Evolutionary conservation across 1,140 invertebrate genomes (phyloP), one percentile per base, ranked within the genome.

Genomic region (Drosophila sproati): DNA sequence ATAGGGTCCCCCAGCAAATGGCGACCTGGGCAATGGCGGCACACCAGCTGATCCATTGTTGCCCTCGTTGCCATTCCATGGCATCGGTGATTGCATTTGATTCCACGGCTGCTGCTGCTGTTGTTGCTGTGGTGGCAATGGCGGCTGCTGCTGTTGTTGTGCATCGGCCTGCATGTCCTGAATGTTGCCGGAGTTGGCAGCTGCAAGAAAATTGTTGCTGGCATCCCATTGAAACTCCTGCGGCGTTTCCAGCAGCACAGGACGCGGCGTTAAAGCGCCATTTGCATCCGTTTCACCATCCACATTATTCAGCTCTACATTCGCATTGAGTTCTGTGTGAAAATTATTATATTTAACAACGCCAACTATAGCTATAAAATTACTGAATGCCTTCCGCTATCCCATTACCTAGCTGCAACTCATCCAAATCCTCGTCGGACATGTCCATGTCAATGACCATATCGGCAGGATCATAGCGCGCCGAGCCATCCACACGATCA

Each of bases 381-480:
- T 8, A 2, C 7, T 6, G 6, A 7, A 59, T 5, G 6, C 10
- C 47, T 48, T 3, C 12, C 47, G 34, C 4, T n/a, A 5, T n/a
- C 28, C 8, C 8, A 20, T 59, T 89, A 92, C 91, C 91, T 91
- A 87, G 75, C 54, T 77, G 66, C 7, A 90, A 80, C 55, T 92
- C 91, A 12, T 92, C 92, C 20, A 92, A 37, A 54, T 96, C 95
- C n/a, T 96, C 95, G 72, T 96, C 95, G 28, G 95, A 96, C 93
- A 96, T 94, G 56, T 96, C 95, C 95, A 96, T 96, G 67, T 96
- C 95, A 37, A 96, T 94, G 5, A 95, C 94, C 91, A 94, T 95
- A 74, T 95, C 95, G 47, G 92, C 77, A 3, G 82, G 79, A 87
- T 93, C 93, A 64, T 92, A 83, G 8, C 91, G 73, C 12, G 77